These are phyloP conservation scores for Nanorana parkeri DNA, from an alignment of 2,113 vertebrate genomes.

Conservation along the genomic window DNA sequence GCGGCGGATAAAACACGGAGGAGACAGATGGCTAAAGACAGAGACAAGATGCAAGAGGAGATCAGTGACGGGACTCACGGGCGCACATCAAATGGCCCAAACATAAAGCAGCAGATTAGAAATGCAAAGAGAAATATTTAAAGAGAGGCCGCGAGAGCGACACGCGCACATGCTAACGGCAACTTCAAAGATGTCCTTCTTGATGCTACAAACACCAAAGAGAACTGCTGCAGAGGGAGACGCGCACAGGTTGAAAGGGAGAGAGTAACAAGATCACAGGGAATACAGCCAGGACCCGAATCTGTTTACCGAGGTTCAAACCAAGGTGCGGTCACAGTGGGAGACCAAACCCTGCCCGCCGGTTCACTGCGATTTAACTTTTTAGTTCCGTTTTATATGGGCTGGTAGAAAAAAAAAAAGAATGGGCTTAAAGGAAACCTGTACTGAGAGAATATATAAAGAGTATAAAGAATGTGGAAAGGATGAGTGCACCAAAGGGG, in stretches of 20 bases:
- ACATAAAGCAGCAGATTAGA: slow-evolving; percentile 60
- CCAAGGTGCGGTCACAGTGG: neutral
- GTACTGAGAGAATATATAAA: too few relatives aligned
- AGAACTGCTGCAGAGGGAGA: slow-evolving; percentile 16
- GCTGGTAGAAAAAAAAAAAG: too few relatives aligned
- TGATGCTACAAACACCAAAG: slow-evolving; percentile 55
- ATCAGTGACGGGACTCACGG: slow-evolving; percentile 59
- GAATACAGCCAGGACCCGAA: neutral
- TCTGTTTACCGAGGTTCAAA: neutral
- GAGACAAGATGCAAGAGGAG: slow-evolving; percentile 55
- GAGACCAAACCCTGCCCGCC: neutral
- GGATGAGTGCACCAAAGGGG: too few relatives aligned
- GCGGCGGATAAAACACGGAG: slow-evolving; percentile 63
- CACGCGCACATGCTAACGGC: slow-evolving; percentile 27
- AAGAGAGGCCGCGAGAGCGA: slow-evolving; percentile 41
- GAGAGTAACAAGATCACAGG: slow-evolving; percentile 16
- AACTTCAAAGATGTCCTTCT: slow-evolving; percentile 44
- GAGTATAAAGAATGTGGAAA: too few relatives aligned
- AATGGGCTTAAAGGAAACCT: too few relatives aligned
- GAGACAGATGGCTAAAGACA: slow-evolving; percentile 63
- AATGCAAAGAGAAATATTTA: slow-evolving; percentile 57
- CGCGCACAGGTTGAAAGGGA: slow-evolving; percentile 9
- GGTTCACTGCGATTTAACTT: too few relatives aligned
- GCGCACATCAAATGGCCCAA: slow-evolving; percentile 51
- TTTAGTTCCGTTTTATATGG: too few relatives aligned